phyloP scores from a whole-genome alignment of 2,888 invertebrate genomes.

The Tribolium freemani region DNA sequence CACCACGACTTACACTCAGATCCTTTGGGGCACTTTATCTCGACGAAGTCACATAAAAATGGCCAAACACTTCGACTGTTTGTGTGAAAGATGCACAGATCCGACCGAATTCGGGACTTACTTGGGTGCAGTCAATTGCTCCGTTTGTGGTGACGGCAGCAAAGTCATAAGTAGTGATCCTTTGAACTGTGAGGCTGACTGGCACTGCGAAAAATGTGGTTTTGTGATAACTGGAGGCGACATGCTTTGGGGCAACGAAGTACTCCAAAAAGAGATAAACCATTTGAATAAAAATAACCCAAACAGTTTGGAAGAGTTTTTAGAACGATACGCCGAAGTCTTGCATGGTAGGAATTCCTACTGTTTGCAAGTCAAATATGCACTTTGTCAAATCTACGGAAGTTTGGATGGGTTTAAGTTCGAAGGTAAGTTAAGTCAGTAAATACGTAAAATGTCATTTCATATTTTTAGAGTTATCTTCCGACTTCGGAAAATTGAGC shows the following conservation, averaged over 20 bases:
- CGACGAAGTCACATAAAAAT: constrained; percentile 72
- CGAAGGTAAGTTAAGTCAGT: constrained; percentile 66
- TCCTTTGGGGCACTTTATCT: constrained; percentile 76
- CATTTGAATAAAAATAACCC: constrained; percentile 71
- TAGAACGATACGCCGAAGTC: constrained; percentile 73
- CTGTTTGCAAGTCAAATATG: constrained; percentile 77
- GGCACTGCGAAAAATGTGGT: constrained; percentile 77
- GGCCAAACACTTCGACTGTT: constrained; percentile 78
- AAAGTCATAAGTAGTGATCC: constrained; percentile 75
- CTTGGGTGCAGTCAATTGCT: constrained; percentile 76
- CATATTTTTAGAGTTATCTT: constrained; percentile 70
- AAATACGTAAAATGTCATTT: background rate
- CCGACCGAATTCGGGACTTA: constrained; percentile 74
- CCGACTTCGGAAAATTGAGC: constrained; percentile 73
- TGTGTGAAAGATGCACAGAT: constrained; percentile 76
- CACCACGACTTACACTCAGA: constrained; percentile 78
- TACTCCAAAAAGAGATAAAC: constrained; percentile 73
- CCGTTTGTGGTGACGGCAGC: constrained; percentile 54
- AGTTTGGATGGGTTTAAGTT: constrained; percentile 72
- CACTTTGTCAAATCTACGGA: constrained; percentile 78
- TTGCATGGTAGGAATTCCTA: constrained; percentile 77
- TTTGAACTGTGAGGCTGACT: constrained; percentile 72
- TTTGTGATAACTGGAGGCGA: constrained; percentile 73
- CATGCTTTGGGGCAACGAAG: constrained; percentile 75
- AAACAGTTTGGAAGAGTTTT: constrained; percentile 73